A percentile compares a stretch with the other conserved stretches of the same genome.
These are phyloP conservation scores for Empis stercorea DNA, from an alignment of 2,888 invertebrate genomes.

Conservation along the genomic window DNA sequence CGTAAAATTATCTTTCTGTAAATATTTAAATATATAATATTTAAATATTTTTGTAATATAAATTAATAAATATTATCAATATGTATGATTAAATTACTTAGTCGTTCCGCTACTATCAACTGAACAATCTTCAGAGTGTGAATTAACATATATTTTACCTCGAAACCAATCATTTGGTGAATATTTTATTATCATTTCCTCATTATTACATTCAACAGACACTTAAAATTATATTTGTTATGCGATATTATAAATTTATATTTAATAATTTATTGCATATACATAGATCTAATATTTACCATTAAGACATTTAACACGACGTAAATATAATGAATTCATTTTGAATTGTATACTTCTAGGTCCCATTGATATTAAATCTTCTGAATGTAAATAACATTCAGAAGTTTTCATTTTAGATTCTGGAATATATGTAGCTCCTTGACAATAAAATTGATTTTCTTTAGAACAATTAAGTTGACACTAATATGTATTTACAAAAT, in stretches of 20 bases:
- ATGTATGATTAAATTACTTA: too few relatives aligned
- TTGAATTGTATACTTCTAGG: constrained; percentile 51
- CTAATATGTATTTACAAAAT: constrained; percentile 24
- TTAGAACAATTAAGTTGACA: constrained; percentile 50
- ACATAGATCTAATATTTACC: constrained; percentile 40
- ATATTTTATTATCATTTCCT: constrained; percentile 54
- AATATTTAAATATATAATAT: background rate
- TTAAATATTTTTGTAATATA: too few relatives aligned
- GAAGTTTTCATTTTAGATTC: constrained; percentile 19
- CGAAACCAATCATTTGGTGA: constrained; percentile 46
- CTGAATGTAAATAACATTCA: constrained; percentile 62
- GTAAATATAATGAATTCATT: constrained; percentile 55
- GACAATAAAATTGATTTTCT: constrained; percentile 53
- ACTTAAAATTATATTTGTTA: constrained; percentile 43
- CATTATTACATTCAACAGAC: constrained; percentile 60
- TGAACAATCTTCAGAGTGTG: constrained; percentile 60
- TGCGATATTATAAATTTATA: background rate
- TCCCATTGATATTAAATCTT: constrained; percentile 68
- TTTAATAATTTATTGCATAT: constrained; percentile 1
- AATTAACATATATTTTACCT: constrained; percentile 70
- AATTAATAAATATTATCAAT: too few relatives aligned
- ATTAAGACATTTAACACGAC: constrained; percentile 71
- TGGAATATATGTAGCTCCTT: constrained; percentile 47
- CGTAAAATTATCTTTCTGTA: constrained; percentile 21
- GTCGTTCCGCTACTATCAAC: constrained; percentile 42